Percentiles rank a stretch among this genome's conserved stretches.
These are phyloP conservation scores for Onychomys torridus DNA, from an alignment of 2,797 vertebrate genomes.

Conservation along the genomic window DNA sequence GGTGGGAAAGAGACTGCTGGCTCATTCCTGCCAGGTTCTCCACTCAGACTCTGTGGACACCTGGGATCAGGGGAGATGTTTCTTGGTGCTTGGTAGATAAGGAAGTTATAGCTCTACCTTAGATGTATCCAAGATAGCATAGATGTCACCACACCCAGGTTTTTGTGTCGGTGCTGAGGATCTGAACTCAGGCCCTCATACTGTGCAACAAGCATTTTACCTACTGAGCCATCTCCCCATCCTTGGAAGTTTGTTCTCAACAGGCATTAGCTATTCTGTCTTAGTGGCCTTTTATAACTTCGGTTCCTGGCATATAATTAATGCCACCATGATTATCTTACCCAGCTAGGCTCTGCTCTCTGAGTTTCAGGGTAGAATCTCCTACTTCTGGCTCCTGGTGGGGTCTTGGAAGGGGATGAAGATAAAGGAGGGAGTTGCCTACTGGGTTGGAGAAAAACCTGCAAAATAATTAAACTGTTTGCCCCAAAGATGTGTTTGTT, in stretches of 20 bases:
- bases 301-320: neutral
- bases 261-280: neutral
- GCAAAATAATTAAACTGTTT: conserved; percentile 22
- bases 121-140: neutral
- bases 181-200: neutral
- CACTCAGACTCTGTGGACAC: neutral
- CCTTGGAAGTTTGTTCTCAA: neutral
- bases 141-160: neutral
- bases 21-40: neutral
- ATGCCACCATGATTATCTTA: neutral
- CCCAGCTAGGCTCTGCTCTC: neutral
- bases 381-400: neutral
- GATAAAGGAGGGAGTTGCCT: neutral
- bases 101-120: neutral
- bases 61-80: neutral
- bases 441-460: neutral
- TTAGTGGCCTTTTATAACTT: neutral
- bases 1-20: neutral
- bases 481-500: conserved; percentile 47
- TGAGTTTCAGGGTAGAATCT: neutral
- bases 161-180: neutral
- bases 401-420: neutral
- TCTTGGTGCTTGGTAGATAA: neutral
- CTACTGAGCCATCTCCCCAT: neutral
- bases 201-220: neutral